These are phyloP conservation scores for Balaeniceps rex DNA, from an alignment of 2,113 vertebrate genomes.

Conservation along the genomic window DNA sequence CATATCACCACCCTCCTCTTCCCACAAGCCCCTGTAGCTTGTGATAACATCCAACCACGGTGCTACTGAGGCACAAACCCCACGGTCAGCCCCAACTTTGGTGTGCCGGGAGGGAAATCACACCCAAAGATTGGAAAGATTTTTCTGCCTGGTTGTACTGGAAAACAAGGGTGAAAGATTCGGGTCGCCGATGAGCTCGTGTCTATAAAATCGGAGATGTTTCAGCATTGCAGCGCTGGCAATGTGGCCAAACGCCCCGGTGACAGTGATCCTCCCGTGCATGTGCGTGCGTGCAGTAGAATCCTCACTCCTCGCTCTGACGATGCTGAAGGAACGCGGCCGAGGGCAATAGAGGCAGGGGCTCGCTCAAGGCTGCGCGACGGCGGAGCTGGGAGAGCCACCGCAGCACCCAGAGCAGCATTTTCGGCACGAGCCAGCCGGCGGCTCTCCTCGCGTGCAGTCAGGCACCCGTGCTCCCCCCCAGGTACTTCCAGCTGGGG, in stretches of 20 bases:
- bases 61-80: not conserved
- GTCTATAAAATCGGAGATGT: not conserved
- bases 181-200: too few relatives aligned
- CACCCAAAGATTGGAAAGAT: not conserved
- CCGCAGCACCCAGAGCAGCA: not conserved
- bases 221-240: not conserved
- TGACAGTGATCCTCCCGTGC: not conserved
- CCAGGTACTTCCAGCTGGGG: not conserved
- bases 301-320: not conserved
- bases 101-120: not conserved
- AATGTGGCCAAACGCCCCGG: too few relatives aligned
- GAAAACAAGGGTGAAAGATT: not conserved
- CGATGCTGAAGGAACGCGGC: not conserved
- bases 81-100: not conserved
- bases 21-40: not conserved
- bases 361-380: not conserved
- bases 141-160: not conserved
- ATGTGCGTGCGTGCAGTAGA: not conserved
- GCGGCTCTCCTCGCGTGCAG: not conserved
- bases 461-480: not conserved
- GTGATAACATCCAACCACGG: not conserved
- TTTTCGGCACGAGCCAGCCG: not conserved
- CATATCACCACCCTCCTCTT: not conserved
- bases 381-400: not conserved
- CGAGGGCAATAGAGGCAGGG: not conserved